Percentiles rank a stretch among this genome's conserved stretches.
phyloP scores from a whole-genome alignment of 2,113 vertebrate species.

The Narcine bancroftii region DNA sequence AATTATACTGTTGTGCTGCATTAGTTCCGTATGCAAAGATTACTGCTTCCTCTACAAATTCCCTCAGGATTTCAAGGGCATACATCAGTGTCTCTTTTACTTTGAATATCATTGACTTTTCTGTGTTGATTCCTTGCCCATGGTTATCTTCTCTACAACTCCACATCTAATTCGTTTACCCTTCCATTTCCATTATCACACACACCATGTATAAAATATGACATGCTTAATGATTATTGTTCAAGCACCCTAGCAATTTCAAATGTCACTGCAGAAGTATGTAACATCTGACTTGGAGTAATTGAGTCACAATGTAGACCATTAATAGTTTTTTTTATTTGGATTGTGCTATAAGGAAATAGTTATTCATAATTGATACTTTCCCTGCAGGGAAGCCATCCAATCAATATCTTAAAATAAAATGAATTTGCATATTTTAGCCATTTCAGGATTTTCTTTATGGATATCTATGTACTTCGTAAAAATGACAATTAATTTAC shows the following conservation, averaged over 20 bases:
- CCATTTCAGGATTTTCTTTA: neutral
- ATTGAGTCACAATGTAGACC: neutral
- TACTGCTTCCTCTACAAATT: neutral
- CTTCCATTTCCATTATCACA: neutral
- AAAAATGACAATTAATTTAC: neutral
- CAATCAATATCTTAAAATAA: neutral
- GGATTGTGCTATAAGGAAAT: neutral
- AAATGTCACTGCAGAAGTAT: slow-evolving; percentile 13
- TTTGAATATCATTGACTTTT: neutral
- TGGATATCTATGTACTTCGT: neutral
- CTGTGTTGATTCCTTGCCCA: neutral
- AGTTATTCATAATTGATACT: slow-evolving; percentile 4
- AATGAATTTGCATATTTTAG: neutral
- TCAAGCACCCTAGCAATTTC: neutral
- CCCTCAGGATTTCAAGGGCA: neutral
- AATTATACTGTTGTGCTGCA: neutral
- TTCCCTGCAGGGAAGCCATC: neutral
- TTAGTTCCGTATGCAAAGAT: neutral
- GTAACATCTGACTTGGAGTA: neutral
- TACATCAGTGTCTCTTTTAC: neutral
- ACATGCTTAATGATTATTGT: neutral
- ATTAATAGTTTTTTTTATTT: neutral
- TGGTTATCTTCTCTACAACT: neutral
- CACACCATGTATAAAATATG: slow-evolving; percentile 20
- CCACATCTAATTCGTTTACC: neutral